Evolutionary conservation across 2,888 invertebrate genomes (phyloP).

Genomic region (Tanytarsus gracilentus): DNA sequence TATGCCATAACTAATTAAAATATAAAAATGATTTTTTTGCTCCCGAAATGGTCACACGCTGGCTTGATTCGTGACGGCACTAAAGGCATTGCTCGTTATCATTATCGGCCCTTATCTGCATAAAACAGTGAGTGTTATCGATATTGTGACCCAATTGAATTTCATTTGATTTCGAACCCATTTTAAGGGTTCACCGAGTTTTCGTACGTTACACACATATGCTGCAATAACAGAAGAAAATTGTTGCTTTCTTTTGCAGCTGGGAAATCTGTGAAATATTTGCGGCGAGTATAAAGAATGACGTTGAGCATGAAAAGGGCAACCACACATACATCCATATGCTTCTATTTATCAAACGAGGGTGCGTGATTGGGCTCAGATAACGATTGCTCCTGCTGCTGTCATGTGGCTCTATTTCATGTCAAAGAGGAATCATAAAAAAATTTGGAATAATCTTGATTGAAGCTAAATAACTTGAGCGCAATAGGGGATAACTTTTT

Average conservation of each 20-base stretch:
- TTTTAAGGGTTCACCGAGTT: too few relatives aligned
- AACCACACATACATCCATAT: background rate
- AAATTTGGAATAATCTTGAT: constrained; percentile 12
- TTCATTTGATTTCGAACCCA: too few relatives aligned
- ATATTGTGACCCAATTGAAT: too few relatives aligned
- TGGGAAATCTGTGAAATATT: too few relatives aligned
- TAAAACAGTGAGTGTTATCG: background rate
- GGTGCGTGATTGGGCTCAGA: too few relatives aligned
- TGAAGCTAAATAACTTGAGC: background rate
- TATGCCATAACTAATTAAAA: constrained; percentile 12
- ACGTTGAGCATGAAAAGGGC: too few relatives aligned
- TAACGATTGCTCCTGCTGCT: background rate
- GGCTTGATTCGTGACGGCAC: constrained; percentile 2
- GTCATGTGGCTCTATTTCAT: background rate
- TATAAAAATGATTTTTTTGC: constrained; percentile 11
- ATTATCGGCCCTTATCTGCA: background rate
- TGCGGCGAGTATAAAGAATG: too few relatives aligned
- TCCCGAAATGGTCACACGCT: too few relatives aligned
- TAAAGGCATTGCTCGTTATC: constrained; percentile 7
- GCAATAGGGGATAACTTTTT: too few relatives aligned
- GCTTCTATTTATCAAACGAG: background rate
- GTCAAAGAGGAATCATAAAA: constrained; percentile 13
- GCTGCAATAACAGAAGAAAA: too few relatives aligned
- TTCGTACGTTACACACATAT: too few relatives aligned
- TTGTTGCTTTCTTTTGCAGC: too few relatives aligned